Percentiles rank a stretch among this genome's conserved stretches.
phyloP scores from a whole-genome alignment of 2,797 vertebrate genomes.

The Pipistrellus kuhlii region DNA sequence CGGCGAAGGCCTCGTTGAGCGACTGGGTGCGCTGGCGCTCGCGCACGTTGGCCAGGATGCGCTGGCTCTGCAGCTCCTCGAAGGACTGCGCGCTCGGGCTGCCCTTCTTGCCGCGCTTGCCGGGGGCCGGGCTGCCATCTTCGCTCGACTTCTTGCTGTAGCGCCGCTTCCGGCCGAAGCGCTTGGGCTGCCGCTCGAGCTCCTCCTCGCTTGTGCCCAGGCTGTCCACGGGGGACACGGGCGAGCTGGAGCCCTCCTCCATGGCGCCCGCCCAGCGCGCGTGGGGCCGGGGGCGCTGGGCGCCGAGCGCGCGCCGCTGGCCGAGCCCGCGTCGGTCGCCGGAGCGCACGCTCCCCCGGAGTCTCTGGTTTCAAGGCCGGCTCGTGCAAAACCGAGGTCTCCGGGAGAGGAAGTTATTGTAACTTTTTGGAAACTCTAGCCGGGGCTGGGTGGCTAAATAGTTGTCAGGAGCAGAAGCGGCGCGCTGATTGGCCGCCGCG shows the following conservation, averaged over 20 bases:
- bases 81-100: conserved; percentile 95
- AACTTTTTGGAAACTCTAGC: conserved; percentile 94
- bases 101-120: conserved; percentile 95
- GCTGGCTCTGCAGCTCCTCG: conserved; percentile 97
- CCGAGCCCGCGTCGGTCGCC: conserved; percentile 75
- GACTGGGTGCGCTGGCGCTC: conserved; percentile 98
- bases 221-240: conserved; percentile 97
- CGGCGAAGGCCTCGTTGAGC: conserved; percentile 97
- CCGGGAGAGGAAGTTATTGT: conserved; percentile 91
- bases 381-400: conserved; percentile 86
- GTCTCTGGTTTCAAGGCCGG: conserved; percentile 87
- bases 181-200: conserved; percentile 93
- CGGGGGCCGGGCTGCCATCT: conserved; percentile 95
- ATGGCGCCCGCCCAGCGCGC: conserved; percentile 88
- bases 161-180: conserved; percentile 93
- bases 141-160: conserved; percentile 92
- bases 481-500: conserved; percentile 89
- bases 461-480: conserved; percentile 93
- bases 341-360: conserved; percentile 81
- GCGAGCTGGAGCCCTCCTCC: conserved; percentile 94
- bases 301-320: conserved; percentile 79
- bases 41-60: conserved; percentile 98
- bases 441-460: conserved; percentile 96
- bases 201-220: conserved; percentile 97
- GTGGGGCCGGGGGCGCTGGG: conserved; percentile 84